These are phyloP conservation scores for Gonatopus flavifemur DNA, from an alignment of 1,140 invertebrate genomes.

Conservation along the genomic window DNA sequence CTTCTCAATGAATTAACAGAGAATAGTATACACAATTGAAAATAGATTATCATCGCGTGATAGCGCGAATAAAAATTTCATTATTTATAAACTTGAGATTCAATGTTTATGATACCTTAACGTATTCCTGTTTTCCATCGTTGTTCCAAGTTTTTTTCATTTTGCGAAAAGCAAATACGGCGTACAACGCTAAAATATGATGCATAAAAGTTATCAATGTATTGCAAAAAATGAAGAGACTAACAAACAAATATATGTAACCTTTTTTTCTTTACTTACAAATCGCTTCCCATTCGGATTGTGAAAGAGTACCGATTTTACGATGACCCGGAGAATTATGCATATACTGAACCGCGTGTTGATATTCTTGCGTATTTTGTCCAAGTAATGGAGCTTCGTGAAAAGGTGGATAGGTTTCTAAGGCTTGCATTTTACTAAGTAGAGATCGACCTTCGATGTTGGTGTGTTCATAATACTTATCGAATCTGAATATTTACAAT, in stretches of 20 bases:
- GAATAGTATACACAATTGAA: too few relatives aligned
- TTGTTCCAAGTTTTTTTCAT: slow-evolving; percentile 66
- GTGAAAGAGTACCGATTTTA: slow-evolving; percentile 80
- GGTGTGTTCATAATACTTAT: slow-evolving; percentile 75
- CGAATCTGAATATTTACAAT: slow-evolving; percentile 69
- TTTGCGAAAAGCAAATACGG: slow-evolving; percentile 85
- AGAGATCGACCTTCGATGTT: slow-evolving; percentile 56
- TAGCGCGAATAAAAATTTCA: too few relatives aligned
- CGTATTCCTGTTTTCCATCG: slow-evolving; percentile 64
- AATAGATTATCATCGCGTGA: too few relatives aligned
- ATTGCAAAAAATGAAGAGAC: neutral
- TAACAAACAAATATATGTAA: slow-evolving; percentile 15
- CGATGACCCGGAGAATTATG: slow-evolving; percentile 52
- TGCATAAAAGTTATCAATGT: slow-evolving; percentile 1
- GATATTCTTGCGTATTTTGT: slow-evolving; percentile 68
- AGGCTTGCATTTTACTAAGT: slow-evolving; percentile 67
- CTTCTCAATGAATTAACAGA: too few relatives aligned
- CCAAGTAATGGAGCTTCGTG: slow-evolving; percentile 62
- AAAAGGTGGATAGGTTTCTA: slow-evolving; percentile 65
- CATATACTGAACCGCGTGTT: slow-evolving; percentile 68
- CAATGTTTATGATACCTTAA: too few relatives aligned
- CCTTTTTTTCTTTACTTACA: slow-evolving; percentile 65
- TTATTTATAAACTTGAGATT: too few relatives aligned
- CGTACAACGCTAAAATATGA: slow-evolving; percentile 70
- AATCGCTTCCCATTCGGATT: slow-evolving; percentile 91